Evolutionary conservation across 2,113 vertebrate species (phyloP).

Genomic region (Megalops atlanticus): DNA sequence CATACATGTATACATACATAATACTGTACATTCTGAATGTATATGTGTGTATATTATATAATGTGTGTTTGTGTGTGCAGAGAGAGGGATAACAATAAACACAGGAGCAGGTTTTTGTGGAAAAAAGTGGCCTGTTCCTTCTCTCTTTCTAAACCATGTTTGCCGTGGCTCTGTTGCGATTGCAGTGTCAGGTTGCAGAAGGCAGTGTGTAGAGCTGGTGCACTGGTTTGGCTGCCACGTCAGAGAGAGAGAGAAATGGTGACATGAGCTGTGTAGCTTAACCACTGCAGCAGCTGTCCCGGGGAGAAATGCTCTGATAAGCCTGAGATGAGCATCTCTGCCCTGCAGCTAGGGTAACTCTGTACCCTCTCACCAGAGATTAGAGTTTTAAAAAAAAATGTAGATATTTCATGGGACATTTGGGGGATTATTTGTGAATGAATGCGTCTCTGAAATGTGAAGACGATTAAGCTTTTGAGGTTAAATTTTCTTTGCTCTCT

Average conservation of each 20-base stretch:
- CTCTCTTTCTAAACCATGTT: background rate
- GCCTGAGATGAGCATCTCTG: background rate
- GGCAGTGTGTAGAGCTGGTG: background rate
- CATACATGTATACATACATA: too few relatives aligned
- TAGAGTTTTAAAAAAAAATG: too few relatives aligned
- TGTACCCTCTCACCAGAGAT: too few relatives aligned
- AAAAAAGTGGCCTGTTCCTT: background rate
- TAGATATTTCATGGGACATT: too few relatives aligned
- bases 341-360: background rate
- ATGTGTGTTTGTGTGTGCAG: background rate
- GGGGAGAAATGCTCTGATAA: background rate
- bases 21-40: too few relatives aligned
- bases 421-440: too few relatives aligned
- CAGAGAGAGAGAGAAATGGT: background rate
- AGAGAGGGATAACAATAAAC: too few relatives aligned
- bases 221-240: background rate
- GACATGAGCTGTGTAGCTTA: background rate
- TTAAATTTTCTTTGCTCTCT: too few relatives aligned
- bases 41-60: too few relatives aligned
- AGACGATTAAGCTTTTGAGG: too few relatives aligned
- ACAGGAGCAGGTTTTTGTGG: background rate
- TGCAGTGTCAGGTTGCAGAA: conserved; percentile 22
- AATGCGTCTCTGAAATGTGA: too few relatives aligned
- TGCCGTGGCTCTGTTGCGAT: background rate
- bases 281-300: background rate